These are phyloP conservation scores for Oceanodroma leucorhoa DNA, from an alignment of 2,797 vertebrate genomes.

Conservation along the genomic window DNA sequence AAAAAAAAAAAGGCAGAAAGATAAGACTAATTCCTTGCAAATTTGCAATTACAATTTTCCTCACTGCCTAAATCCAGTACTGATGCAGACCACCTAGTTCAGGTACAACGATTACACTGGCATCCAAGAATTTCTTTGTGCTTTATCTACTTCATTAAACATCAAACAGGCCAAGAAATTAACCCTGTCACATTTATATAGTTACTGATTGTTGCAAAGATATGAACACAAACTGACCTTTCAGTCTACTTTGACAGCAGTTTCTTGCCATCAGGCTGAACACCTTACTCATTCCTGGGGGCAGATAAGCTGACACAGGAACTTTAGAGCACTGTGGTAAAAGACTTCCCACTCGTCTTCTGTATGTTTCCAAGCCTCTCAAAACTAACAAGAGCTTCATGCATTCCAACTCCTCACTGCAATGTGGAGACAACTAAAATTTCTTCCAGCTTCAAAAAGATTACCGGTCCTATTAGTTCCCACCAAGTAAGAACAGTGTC, in stretches of 20 bases:
- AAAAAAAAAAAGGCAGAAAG: not conserved
- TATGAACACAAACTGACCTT: not conserved
- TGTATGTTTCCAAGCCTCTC: not conserved
- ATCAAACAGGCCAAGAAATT: not conserved
- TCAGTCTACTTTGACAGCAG: not conserved
- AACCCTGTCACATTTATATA: not conserved
- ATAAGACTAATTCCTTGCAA: not conserved
- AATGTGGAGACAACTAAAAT: not conserved
- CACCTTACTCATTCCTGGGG: not conserved
- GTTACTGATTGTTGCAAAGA: not conserved
- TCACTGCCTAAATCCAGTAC: not conserved
- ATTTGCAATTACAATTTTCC: not conserved
- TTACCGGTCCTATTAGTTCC: not conserved
- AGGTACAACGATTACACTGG: not conserved
- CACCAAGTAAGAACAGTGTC: not conserved
- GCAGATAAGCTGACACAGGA: not conserved
- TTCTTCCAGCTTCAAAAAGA: not conserved
- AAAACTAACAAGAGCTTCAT: not conserved
- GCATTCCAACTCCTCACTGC: not conserved
- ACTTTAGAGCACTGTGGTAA: not conserved
- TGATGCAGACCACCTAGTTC: not conserved
- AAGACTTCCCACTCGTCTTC: not conserved
- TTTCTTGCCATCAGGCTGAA: not conserved
- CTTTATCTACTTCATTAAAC: constrained; percentile 31
- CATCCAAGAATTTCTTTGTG: not conserved